phyloP scores from a whole-genome alignment of 30 jellyfish, hydroid and myxozoan genomes.

The Cassiopea xamachana region DNA sequence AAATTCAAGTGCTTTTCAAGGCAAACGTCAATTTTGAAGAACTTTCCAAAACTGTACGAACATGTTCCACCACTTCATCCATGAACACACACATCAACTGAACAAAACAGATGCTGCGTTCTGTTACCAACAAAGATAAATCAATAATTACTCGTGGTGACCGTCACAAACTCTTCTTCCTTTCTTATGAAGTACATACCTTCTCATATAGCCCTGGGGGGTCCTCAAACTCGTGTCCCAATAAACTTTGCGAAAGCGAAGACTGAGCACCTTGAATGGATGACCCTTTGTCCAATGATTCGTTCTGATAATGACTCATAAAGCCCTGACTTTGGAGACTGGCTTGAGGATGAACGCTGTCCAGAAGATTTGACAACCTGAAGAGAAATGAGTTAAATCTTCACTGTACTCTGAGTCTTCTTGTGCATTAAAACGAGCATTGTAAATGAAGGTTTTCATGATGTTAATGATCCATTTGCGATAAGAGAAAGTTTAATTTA shows the following conservation, averaged over 20 bases:
- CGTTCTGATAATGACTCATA: slow-evolving; percentile 63
- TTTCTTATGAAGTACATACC: slow-evolving; percentile 33
- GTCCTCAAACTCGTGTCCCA: slow-evolving; percentile 88
- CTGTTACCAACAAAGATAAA: too few relatives aligned
- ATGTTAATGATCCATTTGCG: too few relatives aligned
- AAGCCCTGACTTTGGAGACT: slow-evolving; percentile 54
- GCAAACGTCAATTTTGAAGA: too few relatives aligned
- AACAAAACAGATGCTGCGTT: too few relatives aligned
- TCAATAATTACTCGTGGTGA: neutral
- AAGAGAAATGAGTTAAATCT: neutral
- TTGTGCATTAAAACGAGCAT: too few relatives aligned
- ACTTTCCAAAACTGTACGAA: too few relatives aligned
- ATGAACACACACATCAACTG: too few relatives aligned
- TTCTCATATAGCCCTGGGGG: slow-evolving; percentile 93
- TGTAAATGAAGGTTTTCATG: too few relatives aligned
- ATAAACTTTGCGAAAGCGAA: slow-evolving; percentile 66
- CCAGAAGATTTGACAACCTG: slow-evolving; percentile 83
- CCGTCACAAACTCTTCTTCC: neutral
- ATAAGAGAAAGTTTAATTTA: too few relatives aligned
- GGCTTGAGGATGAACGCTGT: slow-evolving; percentile 80
- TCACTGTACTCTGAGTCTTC: too few relatives aligned
- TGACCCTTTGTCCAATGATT: slow-evolving; percentile 74
- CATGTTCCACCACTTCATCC: too few relatives aligned
- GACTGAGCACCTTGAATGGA: slow-evolving; percentile 57
- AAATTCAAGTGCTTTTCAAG: too few relatives aligned